Conservation (phyloP, 2,888 invertebrate species). For the Teleiodes luculella region DNA sequence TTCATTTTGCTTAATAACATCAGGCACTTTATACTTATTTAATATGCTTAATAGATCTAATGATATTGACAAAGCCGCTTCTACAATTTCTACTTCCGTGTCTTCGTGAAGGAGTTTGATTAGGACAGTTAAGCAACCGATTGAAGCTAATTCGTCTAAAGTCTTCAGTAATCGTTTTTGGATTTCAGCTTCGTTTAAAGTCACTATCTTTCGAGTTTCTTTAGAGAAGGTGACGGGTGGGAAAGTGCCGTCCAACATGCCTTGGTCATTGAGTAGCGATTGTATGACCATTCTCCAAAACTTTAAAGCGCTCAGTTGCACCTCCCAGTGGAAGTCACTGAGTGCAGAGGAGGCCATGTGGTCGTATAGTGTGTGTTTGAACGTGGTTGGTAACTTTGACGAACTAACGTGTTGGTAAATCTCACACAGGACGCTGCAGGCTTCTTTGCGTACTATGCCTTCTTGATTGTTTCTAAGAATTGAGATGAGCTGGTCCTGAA, state of each 20-base stretch:
- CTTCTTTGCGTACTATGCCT: slow-evolving; percentile 87
- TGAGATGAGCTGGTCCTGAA: slow-evolving; percentile 74
- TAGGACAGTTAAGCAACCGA: slow-evolving; percentile 85
- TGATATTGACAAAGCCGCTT: slow-evolving; percentile 77
- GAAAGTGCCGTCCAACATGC: slow-evolving; percentile 90
- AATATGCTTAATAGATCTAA: slow-evolving; percentile 74
- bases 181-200: slow-evolving; percentile 82
- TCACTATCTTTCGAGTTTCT: slow-evolving; percentile 87
- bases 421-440: slow-evolving; percentile 81
- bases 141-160: slow-evolving; percentile 81
- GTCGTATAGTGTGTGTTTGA: slow-evolving; percentile 78
- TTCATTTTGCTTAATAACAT: slow-evolving; percentile 40
- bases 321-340: slow-evolving; percentile 90
- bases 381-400: slow-evolving; percentile 70
- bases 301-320: slow-evolving; percentile 83
- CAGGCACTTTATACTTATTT: slow-evolving; percentile 74
- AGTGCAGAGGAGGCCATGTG: slow-evolving; percentile 83
- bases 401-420: slow-evolving; percentile 80
- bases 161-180: slow-evolving; percentile 81
- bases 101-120: slow-evolving; percentile 82
- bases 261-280: slow-evolving; percentile 83
- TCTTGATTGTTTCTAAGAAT: slow-evolving; percentile 84
- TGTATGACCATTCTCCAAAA: slow-evolving; percentile 86
- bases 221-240: slow-evolving; percentile 89
- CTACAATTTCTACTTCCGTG: slow-evolving; percentile 85